These are phyloP conservation scores for Columba livia DNA, from an alignment of 2,113 vertebrate genomes.

Conservation along the genomic window DNA sequence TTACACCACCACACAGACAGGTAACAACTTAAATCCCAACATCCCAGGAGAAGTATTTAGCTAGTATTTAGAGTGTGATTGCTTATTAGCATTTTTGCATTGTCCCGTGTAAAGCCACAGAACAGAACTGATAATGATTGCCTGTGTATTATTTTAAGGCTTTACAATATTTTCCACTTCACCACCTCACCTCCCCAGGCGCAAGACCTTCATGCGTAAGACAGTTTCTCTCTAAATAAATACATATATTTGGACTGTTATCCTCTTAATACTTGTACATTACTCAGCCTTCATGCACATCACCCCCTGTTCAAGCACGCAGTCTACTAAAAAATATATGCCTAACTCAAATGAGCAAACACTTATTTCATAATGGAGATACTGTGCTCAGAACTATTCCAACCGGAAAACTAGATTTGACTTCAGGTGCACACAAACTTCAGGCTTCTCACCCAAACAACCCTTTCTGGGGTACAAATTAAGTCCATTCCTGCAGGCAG, in stretches of 20 bases:
- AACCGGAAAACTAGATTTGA: neutral
- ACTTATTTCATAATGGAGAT: neutral
- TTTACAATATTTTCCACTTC: neutral
- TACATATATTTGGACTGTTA: neutral
- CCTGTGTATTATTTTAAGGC: neutral
- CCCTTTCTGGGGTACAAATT: neutral
- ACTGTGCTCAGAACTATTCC: neutral
- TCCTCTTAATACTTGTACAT: neutral
- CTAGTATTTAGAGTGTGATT: neutral
- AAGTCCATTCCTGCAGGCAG: neutral
- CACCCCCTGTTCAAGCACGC: neutral
- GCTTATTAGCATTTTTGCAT: neutral
- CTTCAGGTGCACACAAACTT: neutral
- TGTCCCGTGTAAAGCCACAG: neutral
- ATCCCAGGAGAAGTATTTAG: neutral
- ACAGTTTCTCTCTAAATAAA: neutral
- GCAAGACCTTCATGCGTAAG: neutral
- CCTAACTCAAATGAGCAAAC: neutral
- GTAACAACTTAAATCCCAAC: neutral
- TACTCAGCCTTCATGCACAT: neutral
- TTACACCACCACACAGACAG: neutral
- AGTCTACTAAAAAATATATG: neutral
- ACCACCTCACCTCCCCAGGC: neutral
- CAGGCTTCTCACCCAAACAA: neutral
- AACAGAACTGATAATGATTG: neutral